Conservation (phyloP, 2,888 invertebrate species). For the Agrypnus murinus region DNA sequence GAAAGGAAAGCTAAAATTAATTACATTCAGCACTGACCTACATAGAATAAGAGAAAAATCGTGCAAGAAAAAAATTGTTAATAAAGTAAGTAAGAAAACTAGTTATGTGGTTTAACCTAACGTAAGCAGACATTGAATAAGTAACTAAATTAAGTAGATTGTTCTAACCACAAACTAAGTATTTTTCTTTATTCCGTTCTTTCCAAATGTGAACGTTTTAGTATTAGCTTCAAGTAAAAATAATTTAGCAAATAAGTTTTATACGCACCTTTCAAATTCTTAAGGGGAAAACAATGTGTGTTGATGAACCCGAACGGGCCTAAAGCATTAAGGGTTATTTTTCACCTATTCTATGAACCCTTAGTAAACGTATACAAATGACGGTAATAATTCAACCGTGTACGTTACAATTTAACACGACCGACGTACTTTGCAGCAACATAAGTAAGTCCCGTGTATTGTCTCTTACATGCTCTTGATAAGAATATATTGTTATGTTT, state of each 20-base stretch:
- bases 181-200: too few relatives aligned
- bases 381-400: constrained; percentile 17
- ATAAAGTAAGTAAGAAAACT: too few relatives aligned
- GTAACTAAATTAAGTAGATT: too few relatives aligned
- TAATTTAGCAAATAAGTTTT: not conserved
- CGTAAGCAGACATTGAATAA: too few relatives aligned
- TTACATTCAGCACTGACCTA: too few relatives aligned
- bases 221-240: not conserved
- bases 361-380: constrained; percentile 25
- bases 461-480: constrained; percentile 26
- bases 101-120: too few relatives aligned
- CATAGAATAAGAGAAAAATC: too few relatives aligned
- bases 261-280: not conserved
- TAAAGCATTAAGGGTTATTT: constrained; percentile 9
- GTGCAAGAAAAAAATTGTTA: too few relatives aligned
- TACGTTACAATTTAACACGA: constrained; percentile 17
- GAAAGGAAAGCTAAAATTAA: too few relatives aligned
- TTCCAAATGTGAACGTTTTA: too few relatives aligned
- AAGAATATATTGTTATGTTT: constrained; percentile 32
- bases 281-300: constrained; percentile 32
- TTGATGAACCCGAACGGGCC: constrained; percentile 22
- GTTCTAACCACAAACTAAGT: too few relatives aligned
- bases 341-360: constrained; percentile 21
- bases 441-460: constrained; percentile 29
- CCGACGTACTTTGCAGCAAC: constrained; percentile 25